phyloP scores from a whole-genome alignment of 2,113 vertebrate species.

The Xenopus laevis region DNA sequence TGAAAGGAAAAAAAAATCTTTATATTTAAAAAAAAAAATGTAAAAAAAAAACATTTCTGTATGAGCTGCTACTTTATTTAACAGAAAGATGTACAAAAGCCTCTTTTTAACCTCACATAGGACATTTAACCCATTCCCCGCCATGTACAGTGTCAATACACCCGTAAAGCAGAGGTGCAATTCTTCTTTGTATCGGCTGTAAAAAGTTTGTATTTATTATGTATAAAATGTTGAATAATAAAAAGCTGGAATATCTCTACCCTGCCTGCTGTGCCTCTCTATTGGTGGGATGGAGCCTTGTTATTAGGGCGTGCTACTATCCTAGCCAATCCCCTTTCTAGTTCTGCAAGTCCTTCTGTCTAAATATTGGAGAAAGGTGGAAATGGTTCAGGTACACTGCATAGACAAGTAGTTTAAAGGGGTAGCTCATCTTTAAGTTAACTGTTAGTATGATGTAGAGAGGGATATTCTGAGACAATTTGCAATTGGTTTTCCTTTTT shows the following conservation, averaged over 20 bases:
- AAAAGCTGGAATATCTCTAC: background rate
- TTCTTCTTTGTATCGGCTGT: conserved; percentile 91
- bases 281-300: too few relatives aligned
- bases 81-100: conserved; percentile 69
- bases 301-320: too few relatives aligned
- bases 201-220: conserved; percentile 99
- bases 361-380: too few relatives aligned
- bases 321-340: too few relatives aligned
- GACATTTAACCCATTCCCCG: conserved; percentile 56
- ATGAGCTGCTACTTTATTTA: conserved; percentile 84
- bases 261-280: too few relatives aligned
- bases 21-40: conserved; percentile 60
- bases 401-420: too few relatives aligned
- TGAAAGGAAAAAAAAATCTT: conserved; percentile 55
- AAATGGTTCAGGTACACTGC: too few relatives aligned
- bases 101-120: conserved; percentile 69
- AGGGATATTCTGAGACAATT: too few relatives aligned
- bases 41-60: conserved; percentile 49
- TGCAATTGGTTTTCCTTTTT: too few relatives aligned
- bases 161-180: conserved; percentile 68
- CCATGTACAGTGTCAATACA: conserved; percentile 70
- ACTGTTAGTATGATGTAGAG: too few relatives aligned
- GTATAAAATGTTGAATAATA: conserved; percentile 99
- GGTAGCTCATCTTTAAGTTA: too few relatives aligned
- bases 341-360: too few relatives aligned